phyloP scores from a whole-genome alignment of 1,140 invertebrate genomes.

The Amphibalanus amphitrite region DNA sequence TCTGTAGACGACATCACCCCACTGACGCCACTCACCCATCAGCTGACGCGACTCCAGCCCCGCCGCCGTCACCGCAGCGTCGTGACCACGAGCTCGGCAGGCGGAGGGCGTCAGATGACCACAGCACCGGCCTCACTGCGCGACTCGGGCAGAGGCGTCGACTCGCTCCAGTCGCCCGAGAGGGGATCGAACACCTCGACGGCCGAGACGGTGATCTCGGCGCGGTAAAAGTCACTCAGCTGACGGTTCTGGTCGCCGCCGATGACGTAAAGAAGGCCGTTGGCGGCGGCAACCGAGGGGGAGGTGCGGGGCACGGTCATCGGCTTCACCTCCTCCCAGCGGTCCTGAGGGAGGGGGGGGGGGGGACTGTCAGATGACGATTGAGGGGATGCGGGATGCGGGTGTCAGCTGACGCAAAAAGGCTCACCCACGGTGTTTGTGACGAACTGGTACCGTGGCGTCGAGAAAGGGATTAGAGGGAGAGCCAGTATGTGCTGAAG shows the following conservation, averaged over 20 bases:
- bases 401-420: too few relatives aligned
- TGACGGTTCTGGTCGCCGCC: constrained; percentile 59
- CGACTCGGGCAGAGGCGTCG: constrained; percentile 54
- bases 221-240: constrained; percentile 55
- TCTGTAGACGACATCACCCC: too few relatives aligned
- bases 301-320: constrained; percentile 58
- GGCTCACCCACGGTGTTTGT: too few relatives aligned
- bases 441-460: too few relatives aligned
- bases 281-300: constrained; percentile 63
- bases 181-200: constrained; percentile 51
- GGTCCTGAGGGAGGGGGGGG: constrained; percentile 38
- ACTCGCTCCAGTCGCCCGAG: constrained; percentile 54
- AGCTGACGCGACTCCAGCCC: too few relatives aligned
- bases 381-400: too few relatives aligned
- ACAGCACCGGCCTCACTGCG: constrained; percentile 67
- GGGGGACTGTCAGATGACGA: too few relatives aligned
- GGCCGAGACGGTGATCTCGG: constrained; percentile 31
- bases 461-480: too few relatives aligned
- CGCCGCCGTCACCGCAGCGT: neutral
- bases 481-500: too few relatives aligned
- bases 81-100: constrained; percentile 1
- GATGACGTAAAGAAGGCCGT: constrained; percentile 61
- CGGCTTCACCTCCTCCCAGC: constrained; percentile 53
- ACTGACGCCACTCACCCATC: too few relatives aligned
- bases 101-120: constrained; percentile 29